Base-by-base conservation (phyloP, 1,140 invertebrate species). In the Magallana gigas region DNA sequence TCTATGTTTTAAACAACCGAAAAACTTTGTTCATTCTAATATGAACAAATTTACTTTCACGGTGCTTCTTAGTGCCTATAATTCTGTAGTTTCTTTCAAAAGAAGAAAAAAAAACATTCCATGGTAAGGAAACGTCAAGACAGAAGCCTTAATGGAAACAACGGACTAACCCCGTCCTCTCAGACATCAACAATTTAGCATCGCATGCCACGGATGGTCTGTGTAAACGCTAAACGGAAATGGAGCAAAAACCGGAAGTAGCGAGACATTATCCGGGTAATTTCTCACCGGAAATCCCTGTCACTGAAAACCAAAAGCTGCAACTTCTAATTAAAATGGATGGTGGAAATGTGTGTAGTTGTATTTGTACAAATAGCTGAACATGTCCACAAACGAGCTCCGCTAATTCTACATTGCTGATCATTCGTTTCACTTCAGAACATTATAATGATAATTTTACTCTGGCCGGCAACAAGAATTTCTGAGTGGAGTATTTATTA, bases 261-360 rank as follows among this genome's bases (percentile, higher is more conserved):
- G 68, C 68, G 1, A 76, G 23, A 76, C 68, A 76, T 76, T 76
- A 76, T 76, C 29, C 68, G 68, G 68, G 68, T 76, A 76, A 76
- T 76, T 76, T 76, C 68, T 76, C 68, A 76, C 68, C 68, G 68
- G 68, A 76, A 76, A 76, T 76, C 68, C 68, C 23, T 36, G 68
- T 76, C 68, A 76, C 68, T 23, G 23, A 29, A 76, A 76, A 76
- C 68, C 68, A 29, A 76, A 76, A 76, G 36, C 68, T 76, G 68
- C 68, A 76, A 36, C 68, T 76, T 76, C 23, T 76, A 76, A 76
- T 76, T 76, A 76, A 29, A 76, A 76, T 76, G 68, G 68, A 76
- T 76, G 68, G 36, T 29, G 36, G 68, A 76, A 76, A 76, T 76
- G 68, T 76, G 68, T 76, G 68, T 76, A 29, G 68, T 23, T 29